These are phyloP conservation scores for Agelas oroides DNA, from an alignment of 37 sponge, comb jelly and placozoan genomes.

Conservation along the genomic window DNA sequence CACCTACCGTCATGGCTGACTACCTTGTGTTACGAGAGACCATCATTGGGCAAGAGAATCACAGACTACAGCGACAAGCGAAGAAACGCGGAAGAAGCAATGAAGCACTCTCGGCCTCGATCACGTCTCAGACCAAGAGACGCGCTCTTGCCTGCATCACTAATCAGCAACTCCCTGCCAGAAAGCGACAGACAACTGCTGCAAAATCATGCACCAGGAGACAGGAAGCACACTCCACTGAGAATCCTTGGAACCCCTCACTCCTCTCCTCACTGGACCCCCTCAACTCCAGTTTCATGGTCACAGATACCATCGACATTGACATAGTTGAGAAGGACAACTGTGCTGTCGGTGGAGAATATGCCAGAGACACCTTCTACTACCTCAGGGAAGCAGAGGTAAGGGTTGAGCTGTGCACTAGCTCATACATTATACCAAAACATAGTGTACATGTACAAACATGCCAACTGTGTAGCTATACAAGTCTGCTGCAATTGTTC, in stretches of 20 bases:
- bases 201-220: no score
- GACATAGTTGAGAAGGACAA: constrained; percentile 27
- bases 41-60: constrained; percentile 12
- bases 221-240: no score
- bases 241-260: no score
- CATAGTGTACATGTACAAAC: no score
- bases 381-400: constrained; percentile 74
- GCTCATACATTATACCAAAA: no score
- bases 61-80: not conserved
- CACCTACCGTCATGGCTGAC: constrained; percentile 18
- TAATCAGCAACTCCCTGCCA: constrained; percentile 1
- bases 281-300: not conserved
- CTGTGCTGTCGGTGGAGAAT: constrained; percentile 37
- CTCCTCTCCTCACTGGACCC: constrained; percentile 33
- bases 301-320: constrained; percentile 31
- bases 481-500: no score
- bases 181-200: not conserved
- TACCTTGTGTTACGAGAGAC: constrained; percentile 12
- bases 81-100: constrained; percentile 15
- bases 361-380: constrained; percentile 57
- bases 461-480: no score
- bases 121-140: constrained; percentile 29
- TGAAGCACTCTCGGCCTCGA: not conserved
- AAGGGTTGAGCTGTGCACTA: not conserved
- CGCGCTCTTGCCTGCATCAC: constrained; percentile 46